Conservation (phyloP, 2,113 vertebrate genomes). For the Struthio camelus region DNA sequence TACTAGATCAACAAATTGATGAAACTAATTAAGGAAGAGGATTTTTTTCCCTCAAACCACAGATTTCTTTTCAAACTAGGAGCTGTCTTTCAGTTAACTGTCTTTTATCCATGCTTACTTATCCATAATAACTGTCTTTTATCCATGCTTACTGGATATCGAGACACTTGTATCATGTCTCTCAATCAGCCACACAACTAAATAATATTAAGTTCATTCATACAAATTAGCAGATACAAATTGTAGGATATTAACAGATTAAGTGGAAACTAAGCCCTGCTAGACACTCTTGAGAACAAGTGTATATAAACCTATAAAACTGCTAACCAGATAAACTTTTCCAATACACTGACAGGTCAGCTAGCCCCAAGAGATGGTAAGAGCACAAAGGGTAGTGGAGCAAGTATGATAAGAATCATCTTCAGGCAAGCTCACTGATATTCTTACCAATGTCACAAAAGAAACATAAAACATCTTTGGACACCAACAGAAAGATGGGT, state of each 20-base stretch:
- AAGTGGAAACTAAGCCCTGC: not conserved
- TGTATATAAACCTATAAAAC: accelerated
- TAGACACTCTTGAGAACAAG: not conserved
- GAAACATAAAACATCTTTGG: not conserved
- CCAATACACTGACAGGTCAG: not conserved
- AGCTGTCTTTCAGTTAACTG: not conserved
- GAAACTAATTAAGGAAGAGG: not conserved
- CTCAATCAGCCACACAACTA: not conserved
- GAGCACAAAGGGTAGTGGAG: not conserved
- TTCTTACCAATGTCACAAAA: not conserved
- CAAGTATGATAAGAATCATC: not conserved
- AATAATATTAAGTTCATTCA: not conserved
- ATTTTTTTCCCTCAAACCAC: not conserved
- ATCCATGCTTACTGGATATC: not conserved
- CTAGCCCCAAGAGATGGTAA: not conserved
- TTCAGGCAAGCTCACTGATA: not conserved
- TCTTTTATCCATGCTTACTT: too few species aligned
- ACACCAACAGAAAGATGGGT: not conserved
- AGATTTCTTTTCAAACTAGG: not conserved
- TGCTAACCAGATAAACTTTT: not conserved
- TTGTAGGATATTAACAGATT: not conserved
- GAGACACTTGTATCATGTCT: not conserved
- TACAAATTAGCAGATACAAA: not conserved
- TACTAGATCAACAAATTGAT: not conserved
- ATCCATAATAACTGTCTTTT: too few species aligned